Evolutionary conservation across 2,888 invertebrate genomes (phyloP), one percentile per base, ranked within the genome.

Genomic region (Lottia gigantea): DNA sequence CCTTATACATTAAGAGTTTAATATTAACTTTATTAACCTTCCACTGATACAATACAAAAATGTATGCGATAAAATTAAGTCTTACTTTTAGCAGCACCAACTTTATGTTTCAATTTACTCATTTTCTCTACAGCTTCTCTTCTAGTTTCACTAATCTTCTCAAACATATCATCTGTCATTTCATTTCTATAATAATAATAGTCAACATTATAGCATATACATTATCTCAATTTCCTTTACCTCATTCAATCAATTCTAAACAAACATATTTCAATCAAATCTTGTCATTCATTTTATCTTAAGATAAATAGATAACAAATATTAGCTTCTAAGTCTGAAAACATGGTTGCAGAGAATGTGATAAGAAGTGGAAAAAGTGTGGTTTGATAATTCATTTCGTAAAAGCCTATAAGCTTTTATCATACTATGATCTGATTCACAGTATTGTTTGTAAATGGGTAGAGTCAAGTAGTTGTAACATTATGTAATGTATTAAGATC

Each of bases 81-180:
- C 71, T 71, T 71, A 82, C 84, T 82, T 62, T 71, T 73, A 31
- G 76, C 70, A 46, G 80, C 78, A 14, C 79, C 80, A 72, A 76
- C 79, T 69, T 83, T 84, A 62, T 80, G 74, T 49, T 82, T 80
- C 47, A 86, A 81, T 73, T 79, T 81, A 55, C 78, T 78, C 80
- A 87, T 83, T 45, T 79, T 80, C 46, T 78, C 80, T 46, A 85
- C 75, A 11, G 86, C 84, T 49, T 85, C 83, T 68, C 76, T 70
- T 40, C 85, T 72, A 0, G 85, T 81, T 63, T 82, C 80, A 49
- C 77, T 80, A 46, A 87, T 85, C 76, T 84, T 85, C 66, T 82
- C 83, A 71, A 77, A 75, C n/a, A 85, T 79, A 67, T 85, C 83
- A 67, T 83, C 82, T 70, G 82, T 79, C 7, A 83, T 71, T 31